phyloP scores from a whole-genome alignment of 2,888 invertebrate genomes.

The Drymonia ruficornis region DNA sequence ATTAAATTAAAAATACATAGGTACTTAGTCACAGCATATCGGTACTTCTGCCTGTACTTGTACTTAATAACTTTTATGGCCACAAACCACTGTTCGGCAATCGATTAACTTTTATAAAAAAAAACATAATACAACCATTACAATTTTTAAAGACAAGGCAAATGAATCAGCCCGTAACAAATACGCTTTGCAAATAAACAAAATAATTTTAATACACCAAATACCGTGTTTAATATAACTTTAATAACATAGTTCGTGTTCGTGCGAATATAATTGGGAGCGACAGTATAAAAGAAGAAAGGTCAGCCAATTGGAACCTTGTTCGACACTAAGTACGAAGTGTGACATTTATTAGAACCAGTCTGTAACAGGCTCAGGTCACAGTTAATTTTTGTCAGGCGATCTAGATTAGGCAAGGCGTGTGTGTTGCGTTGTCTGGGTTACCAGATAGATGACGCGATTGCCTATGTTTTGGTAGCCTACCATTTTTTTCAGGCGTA shows the following conservation, averaged over 20 bases:
- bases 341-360: conserved; percentile 41
- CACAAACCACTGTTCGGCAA: no score
- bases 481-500: no score
- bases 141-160: no score
- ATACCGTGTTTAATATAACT: neutral
- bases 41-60: no score
- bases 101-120: no score
- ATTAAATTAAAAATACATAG: no score
- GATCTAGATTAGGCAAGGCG: conserved; percentile 51
- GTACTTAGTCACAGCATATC: no score
- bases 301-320: conserved; percentile 30
- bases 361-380: conserved; percentile 36
- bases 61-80: no score
- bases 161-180: neutral
- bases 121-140: no score
- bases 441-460: neutral
- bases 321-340: conserved; percentile 21
- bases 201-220: neutral
- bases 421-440: neutral
- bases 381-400: conserved; percentile 41
- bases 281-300: conserved; percentile 25
- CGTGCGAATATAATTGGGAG: conserved; percentile 2
- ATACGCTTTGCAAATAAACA: neutral
- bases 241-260: conserved; percentile 3
- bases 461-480: neutral